Evolutionary conservation across 2,888 invertebrate genomes (phyloP).

Genomic region (Embidobia sp.): DNA sequence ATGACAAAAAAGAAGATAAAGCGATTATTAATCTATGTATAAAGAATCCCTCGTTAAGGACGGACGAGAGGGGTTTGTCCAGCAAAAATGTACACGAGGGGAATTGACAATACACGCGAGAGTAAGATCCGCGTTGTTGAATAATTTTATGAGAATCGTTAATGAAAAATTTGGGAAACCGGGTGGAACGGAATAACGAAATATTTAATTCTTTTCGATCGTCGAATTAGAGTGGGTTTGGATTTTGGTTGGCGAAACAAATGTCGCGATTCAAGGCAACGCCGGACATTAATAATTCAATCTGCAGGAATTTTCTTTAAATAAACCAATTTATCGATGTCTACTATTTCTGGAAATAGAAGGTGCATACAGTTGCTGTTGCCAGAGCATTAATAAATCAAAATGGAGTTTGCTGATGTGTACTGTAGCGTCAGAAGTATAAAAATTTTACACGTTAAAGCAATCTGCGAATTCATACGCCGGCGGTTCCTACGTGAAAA

Average conservation of each 20-base stretch:
- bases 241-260: constrained; percentile 31
- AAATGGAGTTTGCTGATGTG: constrained; percentile 19
- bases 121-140: not conserved
- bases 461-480: too few species aligned
- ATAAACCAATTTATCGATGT: constrained; percentile 54
- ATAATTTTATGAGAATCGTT: constrained; percentile 4
- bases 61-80: not conserved
- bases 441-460: constrained; percentile 41
- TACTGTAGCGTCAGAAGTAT: constrained; percentile 31
- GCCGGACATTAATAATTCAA: constrained; percentile 38
- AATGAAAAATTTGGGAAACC: not conserved
- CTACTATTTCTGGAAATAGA: constrained; percentile 44
- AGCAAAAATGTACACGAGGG: constrained; percentile 11
- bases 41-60: constrained; percentile 33
- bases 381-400: constrained; percentile 47
- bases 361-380: constrained; percentile 25
- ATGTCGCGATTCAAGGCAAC: constrained; percentile 36
- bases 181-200: not conserved
- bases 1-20: constrained; percentile 34
- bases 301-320: constrained; percentile 39
- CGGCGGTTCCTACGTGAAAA: too few species aligned
- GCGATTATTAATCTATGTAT: constrained; percentile 35
- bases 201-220: constrained; percentile 6
- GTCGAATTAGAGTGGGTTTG: constrained; percentile 6
- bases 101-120: not conserved